A percentile compares a stretch with the other conserved stretches of the same genome.
Conservation (phyloP, 2,113 vertebrate genomes). For the Tricholaema leucomelas region DNA sequence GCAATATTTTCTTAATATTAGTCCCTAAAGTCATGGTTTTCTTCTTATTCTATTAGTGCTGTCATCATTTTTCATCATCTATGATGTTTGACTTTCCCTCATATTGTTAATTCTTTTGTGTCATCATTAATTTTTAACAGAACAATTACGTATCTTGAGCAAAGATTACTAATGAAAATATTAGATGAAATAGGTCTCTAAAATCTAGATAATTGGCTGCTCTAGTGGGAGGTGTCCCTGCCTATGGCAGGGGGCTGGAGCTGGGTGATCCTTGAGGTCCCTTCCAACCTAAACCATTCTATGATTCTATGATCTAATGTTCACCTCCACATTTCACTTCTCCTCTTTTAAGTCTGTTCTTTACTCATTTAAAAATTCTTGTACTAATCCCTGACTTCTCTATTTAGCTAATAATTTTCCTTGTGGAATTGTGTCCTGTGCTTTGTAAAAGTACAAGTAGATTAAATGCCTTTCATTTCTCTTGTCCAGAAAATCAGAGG, state of each 20-base stretch:
- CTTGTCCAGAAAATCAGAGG: slow-evolving; percentile 8
- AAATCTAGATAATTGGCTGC: background rate
- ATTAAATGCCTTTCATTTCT: slow-evolving; percentile 7
- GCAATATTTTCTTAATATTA: background rate
- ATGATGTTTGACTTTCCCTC: background rate
- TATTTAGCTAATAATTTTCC: slow-evolving; percentile 11
- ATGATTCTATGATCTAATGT: background rate
- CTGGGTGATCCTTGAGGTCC: too few species aligned
- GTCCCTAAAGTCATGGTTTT: background rate
- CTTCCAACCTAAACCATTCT: too few species aligned
- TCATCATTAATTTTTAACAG: background rate
- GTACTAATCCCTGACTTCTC: background rate
- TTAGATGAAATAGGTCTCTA: background rate
- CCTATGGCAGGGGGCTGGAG: too few species aligned
- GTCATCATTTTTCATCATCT: background rate
- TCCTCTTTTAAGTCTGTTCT: background rate
- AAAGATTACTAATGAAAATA: background rate
- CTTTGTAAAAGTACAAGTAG: background rate
- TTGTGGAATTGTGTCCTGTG: slow-evolving; percentile 8
- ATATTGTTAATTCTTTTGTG: background rate
- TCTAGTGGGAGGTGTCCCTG: too few species aligned
- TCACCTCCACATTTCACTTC: background rate
- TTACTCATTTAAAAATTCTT: background rate
- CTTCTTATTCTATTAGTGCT: background rate
- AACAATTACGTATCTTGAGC: background rate